Conservation (phyloP, 2,888 invertebrate genomes). For the Lasioglossum zephyrum region DNA sequence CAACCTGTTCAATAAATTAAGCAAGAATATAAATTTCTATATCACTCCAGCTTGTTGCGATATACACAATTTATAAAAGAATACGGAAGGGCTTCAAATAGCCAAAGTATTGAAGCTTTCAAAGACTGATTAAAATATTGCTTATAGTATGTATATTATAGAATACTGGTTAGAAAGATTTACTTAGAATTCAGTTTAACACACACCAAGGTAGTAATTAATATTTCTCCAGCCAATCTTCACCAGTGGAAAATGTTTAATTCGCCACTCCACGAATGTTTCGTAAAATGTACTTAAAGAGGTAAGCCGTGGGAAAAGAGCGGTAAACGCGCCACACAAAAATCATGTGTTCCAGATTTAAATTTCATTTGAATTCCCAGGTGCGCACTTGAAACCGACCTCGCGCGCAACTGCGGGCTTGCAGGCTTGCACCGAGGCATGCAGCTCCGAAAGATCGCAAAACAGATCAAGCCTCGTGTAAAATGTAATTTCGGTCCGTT, state of each 20-base stretch:
- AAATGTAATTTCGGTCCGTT: slow-evolving; percentile 62
- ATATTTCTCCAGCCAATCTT: neutral
- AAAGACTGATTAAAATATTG: neutral
- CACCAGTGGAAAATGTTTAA: neutral
- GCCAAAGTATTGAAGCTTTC: neutral
- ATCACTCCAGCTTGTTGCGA: too few relatives aligned
- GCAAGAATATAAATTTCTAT: too few relatives aligned
- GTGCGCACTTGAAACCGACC: slow-evolving; percentile 25
- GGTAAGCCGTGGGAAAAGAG: neutral
- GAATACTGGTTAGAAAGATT: neutral
- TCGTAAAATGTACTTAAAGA: neutral
- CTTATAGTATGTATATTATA: too few relatives aligned
- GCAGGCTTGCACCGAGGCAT: neutral
- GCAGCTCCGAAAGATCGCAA: slow-evolving; percentile 9
- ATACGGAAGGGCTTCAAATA: neutral
- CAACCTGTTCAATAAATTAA: too few relatives aligned
- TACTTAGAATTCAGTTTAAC: neutral
- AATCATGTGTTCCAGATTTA: slow-evolving; percentile 41
- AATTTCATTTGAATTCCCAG: slow-evolving; percentile 30
- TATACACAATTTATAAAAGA: neutral
- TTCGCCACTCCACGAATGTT: neutral
- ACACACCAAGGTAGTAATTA: neutral
- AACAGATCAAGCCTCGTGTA: slow-evolving; percentile 48
- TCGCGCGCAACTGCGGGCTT: neutral
- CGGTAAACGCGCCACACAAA: slow-evolving; percentile 15